Base-by-base conservation (phyloP, 2,888 invertebrate species). In the Parapristionchus giblindavisi region DNA sequence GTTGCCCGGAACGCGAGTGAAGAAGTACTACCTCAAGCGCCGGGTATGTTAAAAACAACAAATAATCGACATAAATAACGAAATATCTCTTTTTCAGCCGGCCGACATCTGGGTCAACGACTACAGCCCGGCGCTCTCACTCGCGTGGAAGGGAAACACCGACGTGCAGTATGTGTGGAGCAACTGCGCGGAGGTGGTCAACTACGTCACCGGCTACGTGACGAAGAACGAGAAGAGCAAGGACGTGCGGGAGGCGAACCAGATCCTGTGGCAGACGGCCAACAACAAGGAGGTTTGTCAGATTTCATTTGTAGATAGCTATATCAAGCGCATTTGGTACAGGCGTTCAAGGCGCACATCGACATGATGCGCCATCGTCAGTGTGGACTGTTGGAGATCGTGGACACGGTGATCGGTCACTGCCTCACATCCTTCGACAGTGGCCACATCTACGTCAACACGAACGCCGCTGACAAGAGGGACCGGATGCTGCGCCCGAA, bases 131-230 rank as follows among this genome's bases (percentile, higher is more conserved):
- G 51, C 61, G 2, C 3, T 76, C 2, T 21, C 54, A 1, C 40
- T 76, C 1, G 61, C 36, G 17, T 76, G 73, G 73, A 38, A 52
- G 0, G 68, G 68, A 0, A 76, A 74, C 40, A 40, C 56, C 5
- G 76, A 76, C 40, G 27, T 48, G 21, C 76, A 76, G 43, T 76
- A 61, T 24, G 56, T 73, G 1, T 48, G 3, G n/a, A 68, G 68
- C 1, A 24, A 21, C 0, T 32, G 29, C 32, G 54, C 58, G 32
- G 34, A 66, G 3, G 43, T 51, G 3, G 21, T 71, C 11, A 8
- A 14, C 0, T 75, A 75, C 34, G 21, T 75, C 3, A 70, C 70
- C 2, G 36, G 52, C 6, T 75, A 75, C 38, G 27, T 60, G 34
- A 73, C 51, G 0, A 72, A 76, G 40, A 32, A 21, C 0, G 76